Conservation (phyloP, 2,888 invertebrate genomes). For the Craniophora ligustri region DNA sequence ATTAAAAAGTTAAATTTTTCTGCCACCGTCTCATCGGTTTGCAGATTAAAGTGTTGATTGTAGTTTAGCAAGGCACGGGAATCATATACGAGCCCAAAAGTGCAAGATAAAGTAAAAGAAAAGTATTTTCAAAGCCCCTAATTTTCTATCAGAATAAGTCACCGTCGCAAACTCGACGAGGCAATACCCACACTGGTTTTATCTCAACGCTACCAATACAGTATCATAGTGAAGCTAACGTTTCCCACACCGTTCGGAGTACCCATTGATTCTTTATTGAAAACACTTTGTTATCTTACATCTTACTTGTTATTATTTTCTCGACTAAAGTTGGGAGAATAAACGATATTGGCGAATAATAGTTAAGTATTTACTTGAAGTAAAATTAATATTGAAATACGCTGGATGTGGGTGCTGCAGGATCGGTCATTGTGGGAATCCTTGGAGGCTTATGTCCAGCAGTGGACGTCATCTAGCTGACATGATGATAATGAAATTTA, state of each 20-base stretch:
- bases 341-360: constrained; percentile 3
- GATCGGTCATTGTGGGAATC: no score
- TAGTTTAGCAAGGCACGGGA: no score
- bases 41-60: no score
- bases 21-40: no score
- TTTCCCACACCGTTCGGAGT: constrained; percentile 57
- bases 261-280: constrained; percentile 66
- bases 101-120: neutral
- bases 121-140: neutral
- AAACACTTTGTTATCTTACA: constrained; percentile 48
- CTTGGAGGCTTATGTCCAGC: no score
- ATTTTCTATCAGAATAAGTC: constrained; percentile 50
- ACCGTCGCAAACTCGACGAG: constrained; percentile 27
- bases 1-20: no score
- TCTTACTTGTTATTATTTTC: constrained; percentile 31
- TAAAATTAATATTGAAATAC: no score
- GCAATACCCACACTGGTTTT: constrained; percentile 56
- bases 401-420: no score
- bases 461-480: no score
- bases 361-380: no score
- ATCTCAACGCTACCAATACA: constrained; percentile 67
- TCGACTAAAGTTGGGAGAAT: constrained; percentile 24
- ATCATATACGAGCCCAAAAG: no score
- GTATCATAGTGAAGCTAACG: constrained; percentile 61
- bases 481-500: no score